A percentile compares a stretch with the other conserved stretches of the same genome.
Conservation (phyloP, 2,888 invertebrate genomes). For the Acleris laterana region DNA sequence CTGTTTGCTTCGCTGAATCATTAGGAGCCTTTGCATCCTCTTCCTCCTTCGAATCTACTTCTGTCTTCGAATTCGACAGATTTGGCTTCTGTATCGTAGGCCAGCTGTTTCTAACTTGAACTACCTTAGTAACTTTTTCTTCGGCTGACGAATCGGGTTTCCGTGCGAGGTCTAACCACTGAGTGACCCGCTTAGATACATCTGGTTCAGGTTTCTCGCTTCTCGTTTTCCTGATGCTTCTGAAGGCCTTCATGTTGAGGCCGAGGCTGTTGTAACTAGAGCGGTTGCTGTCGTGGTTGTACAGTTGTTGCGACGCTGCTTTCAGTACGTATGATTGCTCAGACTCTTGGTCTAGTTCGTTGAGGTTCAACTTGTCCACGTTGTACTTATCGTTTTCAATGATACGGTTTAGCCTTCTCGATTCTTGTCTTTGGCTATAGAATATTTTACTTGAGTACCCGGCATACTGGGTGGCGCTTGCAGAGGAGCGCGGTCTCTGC, state of each 20-base stretch:
- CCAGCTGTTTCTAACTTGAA: constrained; percentile 75
- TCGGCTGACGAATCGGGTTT: constrained; percentile 76
- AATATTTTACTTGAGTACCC: constrained; percentile 30
- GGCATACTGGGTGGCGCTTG: constrained; percentile 47
- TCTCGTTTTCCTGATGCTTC: constrained; percentile 68
- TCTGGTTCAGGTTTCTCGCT: constrained; percentile 69
- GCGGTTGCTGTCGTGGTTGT: constrained; percentile 54
- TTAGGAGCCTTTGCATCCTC: constrained; percentile 61
- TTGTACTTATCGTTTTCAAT: constrained; percentile 62
- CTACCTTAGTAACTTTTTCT: constrained; percentile 63
- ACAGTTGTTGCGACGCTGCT: constrained; percentile 60
- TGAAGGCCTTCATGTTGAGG: constrained; percentile 64
- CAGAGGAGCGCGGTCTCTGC: constrained; percentile 66
- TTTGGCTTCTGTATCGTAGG: constrained; percentile 68
- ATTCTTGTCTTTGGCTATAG: constrained; percentile 55
- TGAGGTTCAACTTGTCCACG: constrained; percentile 65
- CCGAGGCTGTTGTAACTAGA: constrained; percentile 50
- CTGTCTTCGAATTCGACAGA: constrained; percentile 68
- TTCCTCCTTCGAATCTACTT: constrained; percentile 61
- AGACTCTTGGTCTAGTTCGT: constrained; percentile 60
- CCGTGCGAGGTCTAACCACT: constrained; percentile 91
- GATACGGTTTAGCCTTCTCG: constrained; percentile 63
- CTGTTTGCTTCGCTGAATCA: constrained; percentile 62
- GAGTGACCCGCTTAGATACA: constrained; percentile 88
- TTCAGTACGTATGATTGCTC: constrained; percentile 63